These are phyloP conservation scores for Stichodactyla mertensii DNA, from an alignment of 64 coral and sea anemone species.

Conservation along the genomic window DNA sequence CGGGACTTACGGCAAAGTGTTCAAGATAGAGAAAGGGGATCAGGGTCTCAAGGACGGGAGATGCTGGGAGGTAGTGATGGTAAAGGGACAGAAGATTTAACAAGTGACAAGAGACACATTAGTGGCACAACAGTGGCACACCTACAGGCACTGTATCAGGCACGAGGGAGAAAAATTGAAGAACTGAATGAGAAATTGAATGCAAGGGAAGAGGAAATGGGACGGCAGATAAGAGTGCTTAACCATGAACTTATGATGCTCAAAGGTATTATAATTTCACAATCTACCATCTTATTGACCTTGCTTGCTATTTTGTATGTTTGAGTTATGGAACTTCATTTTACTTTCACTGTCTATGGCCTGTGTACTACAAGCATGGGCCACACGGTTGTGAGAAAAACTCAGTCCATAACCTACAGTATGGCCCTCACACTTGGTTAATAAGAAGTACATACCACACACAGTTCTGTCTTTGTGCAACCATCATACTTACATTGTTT, in stretches of 20 bases:
- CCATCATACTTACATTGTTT: too few species aligned
- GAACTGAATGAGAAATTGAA: slow-evolving; percentile 68
- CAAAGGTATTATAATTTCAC: slow-evolving; percentile 47
- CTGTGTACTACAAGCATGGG: too few species aligned
- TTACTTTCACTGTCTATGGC: too few species aligned
- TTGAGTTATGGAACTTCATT: too few species aligned
- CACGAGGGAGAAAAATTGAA: slow-evolving; percentile 83
- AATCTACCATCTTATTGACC: too few species aligned
- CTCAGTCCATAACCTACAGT: too few species aligned
- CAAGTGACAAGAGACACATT: neutral
- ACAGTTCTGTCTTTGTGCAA: too few species aligned
- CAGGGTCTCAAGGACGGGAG: neutral
- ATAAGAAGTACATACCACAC: too few species aligned
- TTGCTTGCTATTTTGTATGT: too few species aligned
- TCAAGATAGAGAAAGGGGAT: neutral
- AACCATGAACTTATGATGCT: slow-evolving; percentile 79
- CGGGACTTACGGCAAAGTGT: neutral
- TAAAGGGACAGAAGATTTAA: neutral
- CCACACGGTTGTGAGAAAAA: too few species aligned
- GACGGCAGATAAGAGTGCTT: slow-evolving; percentile 76
- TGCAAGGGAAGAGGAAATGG: slow-evolving; percentile 76
- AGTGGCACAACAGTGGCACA: slow-evolving; percentile 29
- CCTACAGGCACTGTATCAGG: slow-evolving; percentile 78
- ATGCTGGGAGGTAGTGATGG: neutral
- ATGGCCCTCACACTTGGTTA: too few species aligned